Base-by-base conservation (phyloP, 2,113 vertebrate species). In the Marcusenius ussheri region DNA sequence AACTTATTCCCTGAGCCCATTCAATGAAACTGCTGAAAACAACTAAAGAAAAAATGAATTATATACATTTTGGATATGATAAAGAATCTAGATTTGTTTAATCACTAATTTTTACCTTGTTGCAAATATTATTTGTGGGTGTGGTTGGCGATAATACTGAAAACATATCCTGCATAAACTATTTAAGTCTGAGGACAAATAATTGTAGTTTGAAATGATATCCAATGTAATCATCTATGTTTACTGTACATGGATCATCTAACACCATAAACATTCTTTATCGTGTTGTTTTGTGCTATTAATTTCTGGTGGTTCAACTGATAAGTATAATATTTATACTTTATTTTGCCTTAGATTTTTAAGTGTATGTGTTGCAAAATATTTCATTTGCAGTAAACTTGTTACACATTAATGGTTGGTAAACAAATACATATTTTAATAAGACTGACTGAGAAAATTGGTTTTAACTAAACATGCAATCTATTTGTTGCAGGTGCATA, bases 401-500 rank as follows among this genome's bases (percentile, higher is more conserved):
- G 74, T 80, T 80, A 19, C 13, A 80, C 74, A 39, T 77, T 17
- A 80, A 80, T 9, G 5, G 35, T 80, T 19, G 35, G 15, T 42
- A 39, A 74, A 17, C 11, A 39, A 77, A 35, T 13, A 6, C 35
- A 6, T 77, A 35, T 17, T 77, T 77, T 39, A 39, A 77, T 15
- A 39, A 74, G 15, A 77, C 13, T 35, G 10, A 35, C 6, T 74
- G 66, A 15, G 31, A 77, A 77, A 77, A 77, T 77, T 0, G 27
- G 17, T 77, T 35, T 39, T 88, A 56, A 21, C 24, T 90, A 47
- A n/a, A 90, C 70, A 89, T 88, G 45, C 90, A 42, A 90, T 89
- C 90, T 50, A 92, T 91, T 94, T 89, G 88, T 93, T 92, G 87
- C 94, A 95, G 95, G 93, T 92, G 94, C 95, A 94, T 93, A 96